phyloP scores from a whole-genome alignment of 2,888 invertebrate genomes.

The Heliconius ismenius region DNA sequence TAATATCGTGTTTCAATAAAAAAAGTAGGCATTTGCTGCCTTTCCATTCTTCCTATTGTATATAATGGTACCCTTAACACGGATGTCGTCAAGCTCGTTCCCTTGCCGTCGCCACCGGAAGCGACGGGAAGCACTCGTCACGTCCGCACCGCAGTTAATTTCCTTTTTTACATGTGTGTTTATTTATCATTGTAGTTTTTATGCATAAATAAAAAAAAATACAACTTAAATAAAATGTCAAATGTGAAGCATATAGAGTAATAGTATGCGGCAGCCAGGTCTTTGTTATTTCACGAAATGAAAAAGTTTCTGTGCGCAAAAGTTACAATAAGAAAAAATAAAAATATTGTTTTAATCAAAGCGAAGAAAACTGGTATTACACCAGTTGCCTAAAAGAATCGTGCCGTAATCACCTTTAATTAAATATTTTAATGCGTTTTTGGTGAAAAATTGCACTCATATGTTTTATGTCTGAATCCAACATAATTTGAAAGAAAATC shows the following conservation, averaged over 20 bases:
- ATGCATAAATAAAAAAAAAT: neutral
- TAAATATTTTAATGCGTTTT: no score
- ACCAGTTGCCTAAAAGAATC: no score
- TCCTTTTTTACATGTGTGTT: constrained; percentile 27
- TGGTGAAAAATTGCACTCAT: no score
- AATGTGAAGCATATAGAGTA: neutral
- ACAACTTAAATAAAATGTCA: neutral
- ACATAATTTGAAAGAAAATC: no score
- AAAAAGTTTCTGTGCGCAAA: no score
- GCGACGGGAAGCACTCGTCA: constrained; percentile 32
- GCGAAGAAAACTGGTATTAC: no score
- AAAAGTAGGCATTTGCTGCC: neutral
- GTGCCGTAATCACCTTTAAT: no score
- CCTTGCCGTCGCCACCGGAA: constrained; percentile 29
- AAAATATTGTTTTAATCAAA: no score
- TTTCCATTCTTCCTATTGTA: neutral
- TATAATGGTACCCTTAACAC: constrained; percentile 2
- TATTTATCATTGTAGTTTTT: neutral
- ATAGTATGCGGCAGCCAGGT: no score
- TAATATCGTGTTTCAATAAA: neutral
- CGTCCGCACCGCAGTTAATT: constrained; percentile 36
- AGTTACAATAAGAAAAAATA: no score
- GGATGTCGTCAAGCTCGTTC: constrained; percentile 25
- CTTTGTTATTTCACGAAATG: no score
- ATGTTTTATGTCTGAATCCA: no score